These are phyloP conservation scores for Aculops lycopersici DNA, from an alignment of 1,140 invertebrate genomes.

Conservation along the genomic window DNA sequence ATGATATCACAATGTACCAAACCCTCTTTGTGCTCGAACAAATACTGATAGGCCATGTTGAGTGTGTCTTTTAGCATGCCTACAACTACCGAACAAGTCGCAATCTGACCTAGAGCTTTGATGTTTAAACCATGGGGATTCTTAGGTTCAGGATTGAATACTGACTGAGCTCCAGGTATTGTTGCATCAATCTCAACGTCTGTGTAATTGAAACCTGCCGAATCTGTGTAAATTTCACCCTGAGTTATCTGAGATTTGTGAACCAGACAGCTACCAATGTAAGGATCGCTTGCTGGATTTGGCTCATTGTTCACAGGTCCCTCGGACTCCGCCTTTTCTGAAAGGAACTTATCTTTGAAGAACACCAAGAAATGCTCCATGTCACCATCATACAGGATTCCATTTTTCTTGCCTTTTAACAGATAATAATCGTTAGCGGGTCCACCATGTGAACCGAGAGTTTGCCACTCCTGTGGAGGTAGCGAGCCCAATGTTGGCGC, in stretches of 20 bases:
- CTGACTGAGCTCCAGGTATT: slow-evolving; percentile 1
- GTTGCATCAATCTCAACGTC: slow-evolving; percentile 5
- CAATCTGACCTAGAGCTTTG: slow-evolving; percentile 7
- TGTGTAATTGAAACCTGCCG: slow-evolving; percentile 3
- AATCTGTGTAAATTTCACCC: slow-evolving; percentile 1
- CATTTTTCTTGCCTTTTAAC: slow-evolving; percentile 5
- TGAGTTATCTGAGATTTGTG: slow-evolving; percentile 1
- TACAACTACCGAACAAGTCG: slow-evolving; percentile 1
- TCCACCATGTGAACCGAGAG: slow-evolving; percentile 2
- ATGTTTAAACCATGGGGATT: slow-evolving; percentile 1
- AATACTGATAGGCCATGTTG: slow-evolving; percentile 2
- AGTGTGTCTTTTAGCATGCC: slow-evolving; percentile 5
- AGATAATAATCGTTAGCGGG: slow-evolving; percentile 4
- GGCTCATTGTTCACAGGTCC: background rate
- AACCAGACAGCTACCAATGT: slow-evolving; percentile 5
- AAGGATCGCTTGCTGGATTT: background rate
- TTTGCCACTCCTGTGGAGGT: slow-evolving; percentile 3
- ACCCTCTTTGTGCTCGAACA: slow-evolving; percentile 3
- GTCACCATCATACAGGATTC: slow-evolving; percentile 5
- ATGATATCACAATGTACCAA: slow-evolving; percentile 7
- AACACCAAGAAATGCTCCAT: slow-evolving; percentile 7
- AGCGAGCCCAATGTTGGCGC: background rate
- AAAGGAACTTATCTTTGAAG: slow-evolving; percentile 1
- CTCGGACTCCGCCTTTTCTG: slow-evolving; percentile 1
- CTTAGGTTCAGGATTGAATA: slow-evolving; percentile 2